Evolutionary conservation across 2,113 vertebrate genomes (phyloP).

Genomic region (Bujurquina vittata): DNA sequence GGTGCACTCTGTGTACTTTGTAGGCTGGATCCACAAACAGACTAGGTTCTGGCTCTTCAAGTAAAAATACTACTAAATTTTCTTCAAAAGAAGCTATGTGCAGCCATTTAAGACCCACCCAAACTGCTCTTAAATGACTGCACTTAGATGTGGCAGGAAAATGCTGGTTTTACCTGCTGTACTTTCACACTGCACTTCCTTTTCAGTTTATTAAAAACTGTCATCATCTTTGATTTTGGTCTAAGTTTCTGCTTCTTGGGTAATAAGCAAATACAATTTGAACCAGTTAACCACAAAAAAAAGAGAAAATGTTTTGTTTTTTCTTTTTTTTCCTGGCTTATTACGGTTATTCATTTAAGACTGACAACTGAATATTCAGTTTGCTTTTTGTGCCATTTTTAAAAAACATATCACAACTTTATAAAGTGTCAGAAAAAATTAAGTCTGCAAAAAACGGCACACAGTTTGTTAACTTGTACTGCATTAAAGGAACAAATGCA

Average conservation of each 20-base stretch:
- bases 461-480: not conserved
- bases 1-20: not conserved
- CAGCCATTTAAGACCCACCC: not conserved
- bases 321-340: not conserved
- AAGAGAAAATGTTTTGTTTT: no score
- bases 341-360: not conserved
- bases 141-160: not conserved
- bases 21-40: not conserved
- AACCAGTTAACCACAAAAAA: not conserved
- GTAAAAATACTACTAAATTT: not conserved
- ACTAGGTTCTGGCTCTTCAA: fast-evolving
- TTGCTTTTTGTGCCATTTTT: not conserved
- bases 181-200: not conserved
- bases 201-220: not conserved
- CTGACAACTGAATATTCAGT: not conserved
- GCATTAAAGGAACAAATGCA: not conserved
- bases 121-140: not conserved
- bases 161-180: not conserved
- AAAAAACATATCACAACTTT: not conserved
- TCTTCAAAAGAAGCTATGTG: not conserved
- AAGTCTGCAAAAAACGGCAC: not conserved
- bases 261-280: not conserved
- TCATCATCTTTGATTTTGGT: not conserved
- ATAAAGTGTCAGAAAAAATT: not conserved
- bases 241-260: not conserved